Evolutionary conservation across 2,113 vertebrate species (phyloP).

Genomic region (Paradoxurus hermaphroditus): DNA sequence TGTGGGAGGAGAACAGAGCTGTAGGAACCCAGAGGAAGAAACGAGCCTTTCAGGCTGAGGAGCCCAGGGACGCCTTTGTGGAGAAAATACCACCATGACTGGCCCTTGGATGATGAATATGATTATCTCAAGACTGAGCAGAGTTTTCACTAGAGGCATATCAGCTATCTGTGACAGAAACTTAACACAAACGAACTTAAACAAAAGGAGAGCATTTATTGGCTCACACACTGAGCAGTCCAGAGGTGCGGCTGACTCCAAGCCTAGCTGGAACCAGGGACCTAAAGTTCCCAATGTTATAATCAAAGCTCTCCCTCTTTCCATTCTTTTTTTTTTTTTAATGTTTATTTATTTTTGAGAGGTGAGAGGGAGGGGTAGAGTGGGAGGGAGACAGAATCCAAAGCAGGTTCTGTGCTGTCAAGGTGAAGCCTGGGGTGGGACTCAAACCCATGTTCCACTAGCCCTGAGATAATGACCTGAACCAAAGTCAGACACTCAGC

Average conservation of each 20-base stretch:
- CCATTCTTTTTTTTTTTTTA: not conserved
- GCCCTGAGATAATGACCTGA: too few species aligned
- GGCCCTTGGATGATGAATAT: not conserved
- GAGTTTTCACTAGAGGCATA: conserved; percentile 12
- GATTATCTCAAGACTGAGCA: not conserved
- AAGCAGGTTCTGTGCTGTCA: too few species aligned
- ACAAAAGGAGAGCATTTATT: not conserved
- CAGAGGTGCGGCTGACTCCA: not conserved
- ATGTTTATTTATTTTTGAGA: too few species aligned
- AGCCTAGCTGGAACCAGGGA: not conserved
- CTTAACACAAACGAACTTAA: not conserved
- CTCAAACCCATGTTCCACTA: too few species aligned
- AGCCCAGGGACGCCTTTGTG: not conserved
- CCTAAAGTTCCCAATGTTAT: not conserved
- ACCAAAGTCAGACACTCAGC: too few species aligned
- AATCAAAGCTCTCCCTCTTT: not conserved
- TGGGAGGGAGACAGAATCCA: too few species aligned
- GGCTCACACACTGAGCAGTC: not conserved
- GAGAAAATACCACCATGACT: not conserved
- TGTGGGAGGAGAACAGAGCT: not conserved
- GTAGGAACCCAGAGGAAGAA: not conserved
- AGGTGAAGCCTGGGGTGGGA: too few species aligned
- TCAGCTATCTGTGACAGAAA: not conserved
- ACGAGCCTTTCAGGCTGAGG: not conserved
- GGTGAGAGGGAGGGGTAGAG: too few species aligned